Base-by-base conservation (phyloP, 2,888 invertebrate species). In the Bombylius major region DNA sequence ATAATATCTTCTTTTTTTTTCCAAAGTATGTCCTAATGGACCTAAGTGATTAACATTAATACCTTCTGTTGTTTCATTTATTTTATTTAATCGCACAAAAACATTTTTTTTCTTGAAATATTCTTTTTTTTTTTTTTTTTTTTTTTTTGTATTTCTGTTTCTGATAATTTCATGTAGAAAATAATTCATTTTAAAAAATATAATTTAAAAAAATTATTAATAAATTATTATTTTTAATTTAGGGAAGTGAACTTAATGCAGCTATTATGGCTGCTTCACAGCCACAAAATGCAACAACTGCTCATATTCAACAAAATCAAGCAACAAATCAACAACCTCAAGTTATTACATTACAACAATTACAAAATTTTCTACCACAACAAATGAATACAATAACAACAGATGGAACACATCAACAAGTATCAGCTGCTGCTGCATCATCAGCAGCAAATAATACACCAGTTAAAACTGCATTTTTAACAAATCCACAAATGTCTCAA, bases 211-310 rank as follows among this genome's bases (percentile, higher is more conserved):
- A 23, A 23, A 23, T 8, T 36, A 36, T 7, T 36, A 8, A 7
- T 7, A 36, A 36, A 7, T 36, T 36, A 42, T 39, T 45, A 5
- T 44, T 14, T 44, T 45, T 4, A 32, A 14, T 23, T 23, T 50
- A 55, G 55, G 64, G 64, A 50, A 64, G 61, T 61, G 63, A 64
- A 58, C 57, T 64, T 39, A 63, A 64, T 60, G 63, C 63, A 34
- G 64, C 64, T n/a, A 63, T 64, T 49, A 60, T 64, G 58, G 61
- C 62, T 44, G 62, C 63, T 32, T 63, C 64, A n/a, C 63, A 63
- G 55, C 64, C 62, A 23, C 62, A 60, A 56, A 55, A 51, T 13
- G 58, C 50, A 13, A 54, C 55, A 13, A 58, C 60, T 33, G 55
- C 59, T 31, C 58, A 58, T 34, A 60, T 57, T 50, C 57, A 57